These are phyloP conservation scores for Mylabris sibirica DNA, from an alignment of 2,888 invertebrate genomes.

Conservation along the genomic window DNA sequence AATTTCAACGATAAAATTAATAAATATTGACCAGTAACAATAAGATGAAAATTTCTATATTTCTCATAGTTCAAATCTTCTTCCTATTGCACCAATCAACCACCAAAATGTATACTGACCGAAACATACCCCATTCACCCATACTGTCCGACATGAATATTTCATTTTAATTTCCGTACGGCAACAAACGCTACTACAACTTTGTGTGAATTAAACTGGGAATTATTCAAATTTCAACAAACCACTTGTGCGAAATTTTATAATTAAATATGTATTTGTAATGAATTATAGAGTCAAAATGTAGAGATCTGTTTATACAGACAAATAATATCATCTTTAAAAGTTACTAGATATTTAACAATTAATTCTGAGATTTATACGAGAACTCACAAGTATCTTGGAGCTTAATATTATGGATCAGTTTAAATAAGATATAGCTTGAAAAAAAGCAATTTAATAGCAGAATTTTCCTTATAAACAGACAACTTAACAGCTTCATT, in stretches of 20 bases:
- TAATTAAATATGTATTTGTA: slow-evolving; percentile 24
- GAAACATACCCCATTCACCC: neutral
- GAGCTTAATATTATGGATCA: neutral
- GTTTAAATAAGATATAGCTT: neutral
- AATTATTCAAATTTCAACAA: slow-evolving; percentile 32
- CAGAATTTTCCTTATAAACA: neutral
- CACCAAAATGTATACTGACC: neutral
- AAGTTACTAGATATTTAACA: too few species aligned
- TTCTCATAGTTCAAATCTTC: neutral
- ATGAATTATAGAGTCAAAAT: neutral
- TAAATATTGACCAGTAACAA: neutral
- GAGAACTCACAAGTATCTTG: too few species aligned
- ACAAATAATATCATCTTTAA: neutral
- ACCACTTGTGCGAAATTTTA: slow-evolving; percentile 20
- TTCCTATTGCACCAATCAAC: neutral
- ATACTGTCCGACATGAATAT: slow-evolving; percentile 14
- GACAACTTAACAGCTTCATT: neutral
- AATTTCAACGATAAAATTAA: neutral
- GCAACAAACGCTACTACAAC: slow-evolving; percentile 18
- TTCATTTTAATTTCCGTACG: slow-evolving; percentile 17
- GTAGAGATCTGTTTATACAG: neutral
- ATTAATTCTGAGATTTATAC: too few species aligned
- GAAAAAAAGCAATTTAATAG: neutral
- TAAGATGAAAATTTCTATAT: neutral
- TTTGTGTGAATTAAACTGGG: slow-evolving; percentile 25